A percentile compares a stretch with the other conserved stretches of the same genome.
These are phyloP conservation scores for Drosophila infuscata DNA, from an alignment of 2,888 invertebrate species.

Conservation along the genomic window DNA sequence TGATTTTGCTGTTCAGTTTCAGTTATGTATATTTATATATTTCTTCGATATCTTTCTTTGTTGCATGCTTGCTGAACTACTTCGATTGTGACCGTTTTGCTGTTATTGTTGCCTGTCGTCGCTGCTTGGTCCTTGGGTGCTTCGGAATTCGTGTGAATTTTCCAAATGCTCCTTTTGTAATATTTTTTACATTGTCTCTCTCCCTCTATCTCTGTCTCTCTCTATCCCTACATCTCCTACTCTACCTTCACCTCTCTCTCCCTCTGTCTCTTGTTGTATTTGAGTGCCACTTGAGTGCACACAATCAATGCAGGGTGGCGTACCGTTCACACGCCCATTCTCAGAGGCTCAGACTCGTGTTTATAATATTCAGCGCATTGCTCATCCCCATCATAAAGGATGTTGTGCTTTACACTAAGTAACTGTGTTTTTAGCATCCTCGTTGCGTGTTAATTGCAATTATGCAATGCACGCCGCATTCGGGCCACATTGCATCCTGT, in stretches of 20 bases:
- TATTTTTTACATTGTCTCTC: conserved; percentile 26
- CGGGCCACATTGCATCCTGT: conserved; percentile 63
- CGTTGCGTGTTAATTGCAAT: conserved; percentile 75
- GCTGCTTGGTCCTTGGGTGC: conserved; percentile 13
- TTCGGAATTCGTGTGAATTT: conserved; percentile 73
- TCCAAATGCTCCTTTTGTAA: conserved; percentile 66
- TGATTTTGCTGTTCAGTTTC: conserved; percentile 75
- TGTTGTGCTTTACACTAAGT: conserved; percentile 64
- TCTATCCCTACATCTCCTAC: neutral
- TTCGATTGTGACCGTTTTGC: conserved; percentile 64
- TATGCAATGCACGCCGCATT: conserved; percentile 67
- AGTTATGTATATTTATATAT: conserved; percentile 26
- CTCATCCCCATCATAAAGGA: conserved; percentile 47
- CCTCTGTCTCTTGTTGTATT: conserved; percentile 17
- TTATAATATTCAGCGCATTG: conserved; percentile 24
- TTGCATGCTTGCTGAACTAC: conserved; percentile 47
- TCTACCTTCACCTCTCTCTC: conserved; percentile 1
- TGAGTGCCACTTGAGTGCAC: conserved; percentile 74
- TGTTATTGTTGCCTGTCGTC: conserved; percentile 24
- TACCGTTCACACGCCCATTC: conserved; percentile 43
- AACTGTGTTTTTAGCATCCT: conserved; percentile 63
- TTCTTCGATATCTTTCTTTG: conserved; percentile 10
- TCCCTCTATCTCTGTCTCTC: conserved; percentile 5
- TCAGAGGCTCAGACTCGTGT: neutral
- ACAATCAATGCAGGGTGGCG: conserved; percentile 30